phyloP scores from a whole-genome alignment of 2,888 invertebrate genomes.

The Temnothorax rugatulus region DNA sequence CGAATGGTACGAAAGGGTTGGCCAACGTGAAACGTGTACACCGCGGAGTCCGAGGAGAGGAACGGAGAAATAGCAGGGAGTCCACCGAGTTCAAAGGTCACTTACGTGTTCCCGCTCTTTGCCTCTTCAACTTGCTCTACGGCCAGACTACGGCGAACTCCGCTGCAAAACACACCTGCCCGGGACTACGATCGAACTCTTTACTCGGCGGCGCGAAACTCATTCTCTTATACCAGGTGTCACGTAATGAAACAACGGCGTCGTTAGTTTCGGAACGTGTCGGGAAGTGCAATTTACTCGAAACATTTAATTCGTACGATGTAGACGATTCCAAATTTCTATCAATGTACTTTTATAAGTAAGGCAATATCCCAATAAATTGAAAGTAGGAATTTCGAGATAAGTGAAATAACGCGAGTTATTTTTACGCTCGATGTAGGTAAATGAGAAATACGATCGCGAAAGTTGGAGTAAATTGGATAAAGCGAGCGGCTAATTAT shows the following conservation, averaged over 20 bases:
- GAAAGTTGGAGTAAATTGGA: conserved; percentile 38
- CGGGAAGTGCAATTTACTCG: not conserved
- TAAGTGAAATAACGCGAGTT: conserved; percentile 22
- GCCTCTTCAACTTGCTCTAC: conserved; percentile 70
- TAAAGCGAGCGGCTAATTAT: conserved; percentile 44
- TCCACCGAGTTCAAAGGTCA: conserved; percentile 82
- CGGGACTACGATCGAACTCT: conserved; percentile 77
- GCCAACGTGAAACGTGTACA: conserved; percentile 59
- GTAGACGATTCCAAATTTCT: not conserved
- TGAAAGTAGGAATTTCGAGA: not conserved
- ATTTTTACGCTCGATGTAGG: conserved; percentile 24
- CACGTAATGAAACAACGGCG: conserved; percentile 40
- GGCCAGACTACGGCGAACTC: conserved; percentile 55
- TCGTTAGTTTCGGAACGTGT: conserved; percentile 8
- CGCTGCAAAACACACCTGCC: conserved; percentile 80
- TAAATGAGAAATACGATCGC: conserved; percentile 13
- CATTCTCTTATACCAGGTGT: conserved; percentile 56
- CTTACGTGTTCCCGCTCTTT: conserved; percentile 83
- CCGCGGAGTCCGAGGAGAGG: conserved; percentile 70
- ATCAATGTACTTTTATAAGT: not conserved
- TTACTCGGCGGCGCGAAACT: conserved; percentile 76
- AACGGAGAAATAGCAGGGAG: conserved; percentile 81
- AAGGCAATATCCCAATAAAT: not conserved
- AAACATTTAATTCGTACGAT: not conserved
- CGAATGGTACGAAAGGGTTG: conserved; percentile 66